Conservation (phyloP, 2,113 vertebrate genomes). For the Alexandromys fortis region DNA sequence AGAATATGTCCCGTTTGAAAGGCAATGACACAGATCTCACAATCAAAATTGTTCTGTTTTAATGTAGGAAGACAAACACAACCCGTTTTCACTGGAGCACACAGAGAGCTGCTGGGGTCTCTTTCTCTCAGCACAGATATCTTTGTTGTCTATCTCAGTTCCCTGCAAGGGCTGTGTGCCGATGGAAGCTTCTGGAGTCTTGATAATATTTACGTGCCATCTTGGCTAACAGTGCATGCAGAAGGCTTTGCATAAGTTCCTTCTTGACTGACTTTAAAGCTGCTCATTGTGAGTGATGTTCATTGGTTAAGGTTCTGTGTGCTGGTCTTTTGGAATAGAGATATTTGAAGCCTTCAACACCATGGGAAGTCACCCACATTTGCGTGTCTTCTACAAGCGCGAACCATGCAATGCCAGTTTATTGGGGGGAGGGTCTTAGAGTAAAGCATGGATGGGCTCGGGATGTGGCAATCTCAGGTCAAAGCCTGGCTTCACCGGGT, state of each 20-base stretch:
- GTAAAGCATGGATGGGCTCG: not conserved
- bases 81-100: conserved; percentile 31
- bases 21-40: conserved; percentile 52
- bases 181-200: not conserved
- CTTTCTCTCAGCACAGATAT: not conserved
- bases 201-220: too few species aligned
- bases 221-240: too few species aligned
- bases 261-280: too few species aligned
- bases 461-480: not conserved
- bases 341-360: not conserved
- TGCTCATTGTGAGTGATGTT: too few species aligned
- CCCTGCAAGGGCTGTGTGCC: not conserved
- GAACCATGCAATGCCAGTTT: not conserved
- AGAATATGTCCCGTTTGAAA: conserved; percentile 39
- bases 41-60: conserved; percentile 56
- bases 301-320: not conserved
- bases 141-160: conserved; percentile 23
- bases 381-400: not conserved
- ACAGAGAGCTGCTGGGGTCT: not conserved
- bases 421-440: not conserved
- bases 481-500: not conserved
- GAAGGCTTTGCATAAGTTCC: too few species aligned
- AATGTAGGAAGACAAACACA: conserved; percentile 48
- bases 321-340: not conserved
- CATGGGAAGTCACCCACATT: not conserved